Base-by-base conservation (phyloP, 2,888 invertebrate genomes). In the Morpho achilles region DNA sequence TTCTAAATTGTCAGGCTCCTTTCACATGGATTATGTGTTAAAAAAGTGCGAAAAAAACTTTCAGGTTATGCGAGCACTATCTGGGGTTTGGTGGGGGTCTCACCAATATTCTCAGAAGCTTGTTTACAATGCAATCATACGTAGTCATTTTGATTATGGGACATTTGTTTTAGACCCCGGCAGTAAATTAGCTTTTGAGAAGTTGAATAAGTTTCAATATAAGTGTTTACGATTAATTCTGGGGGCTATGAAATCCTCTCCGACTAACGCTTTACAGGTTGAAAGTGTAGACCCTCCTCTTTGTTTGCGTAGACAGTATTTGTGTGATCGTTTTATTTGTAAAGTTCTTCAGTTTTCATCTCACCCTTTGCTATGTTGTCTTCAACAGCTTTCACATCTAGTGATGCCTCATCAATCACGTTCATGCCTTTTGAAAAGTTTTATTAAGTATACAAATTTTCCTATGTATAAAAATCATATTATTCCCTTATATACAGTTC, bases 181-280 rank as follows among this genome's bases (percentile, higher is more conserved):
- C 46, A 41, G 48, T 48, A 43, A 48, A 43, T 7, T 23, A 7
- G 42, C 54, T 9, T 43, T 47, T 3, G 40, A 54, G n/a, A 54
- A 54, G 43, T 23, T 43, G 23, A 49, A 54, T 8, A 16, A 42
- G 40, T 16, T 53, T 39, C 46, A 46, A 41, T 53, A 47, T 10
- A 39, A 46, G 40, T 46, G 46, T 41, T 23, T 53, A 7, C 39
- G 47, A 40, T 41, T 53, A 3, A 40, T 53, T 5, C 5, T 32
- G 32, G 32, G 32, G 5, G 32, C 32, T 32, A 32, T 32, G 32
- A 32, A 32, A 32, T 53, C 53, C 3, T 45, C 46, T n/a, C 45
- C 53, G n/a, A 46, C 53, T 9, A 53, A 46, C 23, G 46, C 46
- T 8, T 45, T 53, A n/a, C 53, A 53, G 32, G 45, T 53, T 5